phyloP scores from a whole-genome alignment of 64 coral and sea anemone species.

The Stichodactyla helianthus region DNA sequence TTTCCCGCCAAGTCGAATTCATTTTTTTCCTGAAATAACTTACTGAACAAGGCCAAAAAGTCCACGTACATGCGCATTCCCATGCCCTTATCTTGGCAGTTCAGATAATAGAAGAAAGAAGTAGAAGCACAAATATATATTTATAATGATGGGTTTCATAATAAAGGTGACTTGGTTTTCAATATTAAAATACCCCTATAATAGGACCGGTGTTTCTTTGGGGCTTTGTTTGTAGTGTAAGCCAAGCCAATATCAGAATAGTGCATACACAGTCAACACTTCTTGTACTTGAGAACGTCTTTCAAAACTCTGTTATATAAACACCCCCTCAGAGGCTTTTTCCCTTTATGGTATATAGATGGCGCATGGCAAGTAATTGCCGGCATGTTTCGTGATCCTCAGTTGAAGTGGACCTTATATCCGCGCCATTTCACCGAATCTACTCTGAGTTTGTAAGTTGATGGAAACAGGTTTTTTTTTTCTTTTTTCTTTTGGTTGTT shows the following conservation, averaged over 20 bases:
- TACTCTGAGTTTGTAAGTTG: neutral
- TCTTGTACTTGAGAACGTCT: neutral
- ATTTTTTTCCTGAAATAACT: neutral
- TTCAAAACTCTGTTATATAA: neutral
- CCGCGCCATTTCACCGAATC: too few species aligned
- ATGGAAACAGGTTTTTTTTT: neutral
- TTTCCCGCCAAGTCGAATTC: neutral
- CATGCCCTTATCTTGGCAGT: neutral
- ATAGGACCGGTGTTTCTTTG: neutral
- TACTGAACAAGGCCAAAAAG: neutral
- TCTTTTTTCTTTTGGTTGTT: too few species aligned
- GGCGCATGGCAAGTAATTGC: neutral
- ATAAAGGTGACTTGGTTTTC: neutral
- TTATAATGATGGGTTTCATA: neutral
- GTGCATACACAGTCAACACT: neutral
- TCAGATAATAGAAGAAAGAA: neutral
- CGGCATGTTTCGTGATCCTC: neutral
- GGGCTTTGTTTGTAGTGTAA: neutral
- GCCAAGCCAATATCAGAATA: neutral
- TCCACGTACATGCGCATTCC: neutral
- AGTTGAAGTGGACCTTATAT: neutral
- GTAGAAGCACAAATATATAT: neutral
- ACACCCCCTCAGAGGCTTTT: neutral
- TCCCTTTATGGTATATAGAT: neutral
- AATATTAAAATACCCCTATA: constrained; percentile 5